phyloP scores from a whole-genome alignment of 2,888 invertebrate species.

The Erebia ligea region DNA sequence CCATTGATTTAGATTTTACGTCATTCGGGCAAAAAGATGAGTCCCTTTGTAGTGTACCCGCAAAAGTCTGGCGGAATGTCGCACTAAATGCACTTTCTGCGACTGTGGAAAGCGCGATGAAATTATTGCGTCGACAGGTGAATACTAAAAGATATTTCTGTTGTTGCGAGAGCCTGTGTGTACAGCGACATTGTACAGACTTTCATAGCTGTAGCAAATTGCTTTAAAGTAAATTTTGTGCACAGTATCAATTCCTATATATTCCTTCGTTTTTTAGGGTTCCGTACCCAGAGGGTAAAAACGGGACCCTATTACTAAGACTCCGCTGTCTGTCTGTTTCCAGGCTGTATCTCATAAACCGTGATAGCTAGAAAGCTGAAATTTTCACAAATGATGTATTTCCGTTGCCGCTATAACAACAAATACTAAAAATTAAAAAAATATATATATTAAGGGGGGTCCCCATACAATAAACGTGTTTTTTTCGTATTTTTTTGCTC shows the following conservation, averaged over 20 bases:
- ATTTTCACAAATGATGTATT: no score
- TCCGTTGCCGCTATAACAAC: no score
- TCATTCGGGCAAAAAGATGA: slow-evolving; percentile 69
- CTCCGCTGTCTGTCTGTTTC: no score
- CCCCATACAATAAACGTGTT: no score
- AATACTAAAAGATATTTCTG: slow-evolving; percentile 70
- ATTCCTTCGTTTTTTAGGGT: background rate
- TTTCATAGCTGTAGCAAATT: background rate
- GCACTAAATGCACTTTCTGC: slow-evolving; percentile 57
- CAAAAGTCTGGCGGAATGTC: slow-evolving; percentile 66
- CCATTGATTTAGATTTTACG: slow-evolving; percentile 80
- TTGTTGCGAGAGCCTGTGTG: slow-evolving; percentile 56
- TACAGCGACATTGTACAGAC: slow-evolving; percentile 40
- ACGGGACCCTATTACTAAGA: no score
- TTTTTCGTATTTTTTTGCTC: no score
- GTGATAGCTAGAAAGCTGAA: no score
- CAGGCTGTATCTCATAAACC: no score
- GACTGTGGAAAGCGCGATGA: slow-evolving; percentile 58
- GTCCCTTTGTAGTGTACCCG: slow-evolving; percentile 70
- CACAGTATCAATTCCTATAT: slow-evolving; percentile 21
- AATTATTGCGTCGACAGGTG: slow-evolving; percentile 71
- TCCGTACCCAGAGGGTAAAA: no score
- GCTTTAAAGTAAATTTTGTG: slow-evolving; percentile 10
- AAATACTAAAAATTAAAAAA: no score
- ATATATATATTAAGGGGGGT: no score